Evolutionary conservation across 1,140 invertebrate genomes (phyloP).

Genomic region (Helicorthomorpha holstii): DNA sequence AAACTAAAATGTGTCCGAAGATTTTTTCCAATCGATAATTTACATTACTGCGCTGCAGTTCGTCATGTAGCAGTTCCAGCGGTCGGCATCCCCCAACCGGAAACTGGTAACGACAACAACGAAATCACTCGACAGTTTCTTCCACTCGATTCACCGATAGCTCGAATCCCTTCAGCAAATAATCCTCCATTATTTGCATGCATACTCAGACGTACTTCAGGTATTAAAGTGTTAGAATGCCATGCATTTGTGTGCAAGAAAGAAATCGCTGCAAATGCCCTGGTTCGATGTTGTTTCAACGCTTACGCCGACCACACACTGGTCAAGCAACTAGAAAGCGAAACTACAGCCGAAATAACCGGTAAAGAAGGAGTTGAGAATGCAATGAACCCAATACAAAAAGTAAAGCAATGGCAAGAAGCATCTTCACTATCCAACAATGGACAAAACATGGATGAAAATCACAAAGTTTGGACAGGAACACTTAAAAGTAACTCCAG

Average conservation of each 20-base stretch:
- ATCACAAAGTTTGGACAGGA: constrained; percentile 78
- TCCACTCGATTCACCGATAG: constrained; percentile 89
- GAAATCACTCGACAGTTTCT: constrained; percentile 61
- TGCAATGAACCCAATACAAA: constrained; percentile 15
- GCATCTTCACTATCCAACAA: constrained; percentile 24
- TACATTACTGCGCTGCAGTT: constrained; percentile 96
- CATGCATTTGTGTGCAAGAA: constrained; percentile 96
- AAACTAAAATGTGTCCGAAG: constrained; percentile 82
- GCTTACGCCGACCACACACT: constrained; percentile 87
- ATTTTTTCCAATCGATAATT: constrained; percentile 90
- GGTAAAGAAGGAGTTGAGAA: too few species aligned
- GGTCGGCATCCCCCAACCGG: constrained; percentile 27
- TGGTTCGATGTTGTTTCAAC: constrained; percentile 86
- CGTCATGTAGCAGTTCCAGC: constrained; percentile 45
- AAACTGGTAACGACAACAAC: constrained; percentile 22
- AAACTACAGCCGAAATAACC: constrained; percentile 16
- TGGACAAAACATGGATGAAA: constrained; percentile 70
- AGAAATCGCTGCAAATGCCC: constrained; percentile 82
- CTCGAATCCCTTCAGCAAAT: constrained; percentile 59
- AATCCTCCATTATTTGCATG: constrained; percentile 95
- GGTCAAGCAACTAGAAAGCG: constrained; percentile 47
- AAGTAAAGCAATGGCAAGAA: constrained; percentile 17
- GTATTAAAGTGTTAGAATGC: constrained; percentile 98
- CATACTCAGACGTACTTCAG: constrained; percentile 81
- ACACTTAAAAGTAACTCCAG: too few species aligned